Base-by-base conservation (phyloP, 1,140 invertebrate species). In the Atta colombica region DNA sequence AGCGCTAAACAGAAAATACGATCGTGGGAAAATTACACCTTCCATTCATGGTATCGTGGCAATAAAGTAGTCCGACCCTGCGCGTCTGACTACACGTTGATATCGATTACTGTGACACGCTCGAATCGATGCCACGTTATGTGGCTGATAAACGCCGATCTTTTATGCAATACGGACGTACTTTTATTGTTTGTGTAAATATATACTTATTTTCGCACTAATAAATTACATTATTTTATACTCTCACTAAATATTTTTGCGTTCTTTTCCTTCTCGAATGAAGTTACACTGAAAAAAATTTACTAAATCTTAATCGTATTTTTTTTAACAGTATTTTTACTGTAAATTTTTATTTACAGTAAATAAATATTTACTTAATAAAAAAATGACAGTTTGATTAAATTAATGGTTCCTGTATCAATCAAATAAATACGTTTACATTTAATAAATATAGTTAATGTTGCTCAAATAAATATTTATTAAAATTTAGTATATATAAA, bases 51-150 rank as follows among this genome's bases (percentile, higher is more conserved):
- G 49, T 63, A 28, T 7, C 51, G 16, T n/a, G 39, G 84, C 51
- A 61, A 66, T 66, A 80, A 85, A 85, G 80, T 75, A 85, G 86
- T 85, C 78, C 89, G 85, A 90, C 66, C 75, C 86, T 90, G 86
- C 88, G 89, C 89, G 88, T 58, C 89, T 71, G 77, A 85, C 88
- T 88, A 25, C n/a, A 88, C 89, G 65, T 63, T 77, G 86, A 90
- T 90, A 90, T 90, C 86, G 89, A 90, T 90, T 90, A 91, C 87
- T 80, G 77, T 80, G 63, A 85, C 53, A 69, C 49, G 28, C 51
- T 51, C 61, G 65, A 89, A 91, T 88, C 90, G 88, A 91, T 90
- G 87, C 31, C 53, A 68, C 12, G 51, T 63, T 75, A 71, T 25
- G 58, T 28, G 60, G 53, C 86, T 84, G 51, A 85, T 55, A 31